phyloP scores from a whole-genome alignment of 2,113 vertebrate species.

The Calypte anna region DNA sequence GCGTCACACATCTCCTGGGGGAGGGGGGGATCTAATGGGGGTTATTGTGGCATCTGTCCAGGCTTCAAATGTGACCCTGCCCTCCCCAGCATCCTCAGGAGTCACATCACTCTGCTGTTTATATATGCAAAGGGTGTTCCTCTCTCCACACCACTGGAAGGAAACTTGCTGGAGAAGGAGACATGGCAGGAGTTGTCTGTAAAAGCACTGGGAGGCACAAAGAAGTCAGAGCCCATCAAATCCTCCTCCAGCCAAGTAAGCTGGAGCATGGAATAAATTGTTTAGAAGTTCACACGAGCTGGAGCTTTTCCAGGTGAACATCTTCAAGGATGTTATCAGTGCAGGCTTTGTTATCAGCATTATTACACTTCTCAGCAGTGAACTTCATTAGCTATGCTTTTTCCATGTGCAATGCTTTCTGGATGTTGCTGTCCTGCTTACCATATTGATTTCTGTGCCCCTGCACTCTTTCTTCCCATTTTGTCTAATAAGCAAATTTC shows the following conservation, averaged over 20 bases:
- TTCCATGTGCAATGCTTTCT: neutral
- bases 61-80: neutral
- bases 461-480: constrained; percentile 61
- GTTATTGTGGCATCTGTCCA: neutral
- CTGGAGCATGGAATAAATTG: neutral
- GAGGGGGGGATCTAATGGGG: no score
- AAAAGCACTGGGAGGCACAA: neutral
- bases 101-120: accelerated
- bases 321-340: neutral
- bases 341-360: neutral
- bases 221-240: no score
- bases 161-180: neutral
- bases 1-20: accelerated
- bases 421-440: constrained; percentile 37
- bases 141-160: accelerated
- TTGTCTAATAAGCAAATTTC: constrained; percentile 73
- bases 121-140: neutral
- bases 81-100: neutral
- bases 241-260: neutral
- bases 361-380: constrained; percentile 15
- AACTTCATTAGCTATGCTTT: constrained; percentile 3
- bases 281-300: neutral
- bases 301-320: constrained; percentile 11
- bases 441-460: constrained; percentile 65
- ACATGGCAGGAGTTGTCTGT: accelerated